Evolutionary conservation across 1,140 invertebrate genomes (phyloP), one percentile per base, ranked within the genome.

Genomic region (Phymorhynchus buccinoides): DNA sequence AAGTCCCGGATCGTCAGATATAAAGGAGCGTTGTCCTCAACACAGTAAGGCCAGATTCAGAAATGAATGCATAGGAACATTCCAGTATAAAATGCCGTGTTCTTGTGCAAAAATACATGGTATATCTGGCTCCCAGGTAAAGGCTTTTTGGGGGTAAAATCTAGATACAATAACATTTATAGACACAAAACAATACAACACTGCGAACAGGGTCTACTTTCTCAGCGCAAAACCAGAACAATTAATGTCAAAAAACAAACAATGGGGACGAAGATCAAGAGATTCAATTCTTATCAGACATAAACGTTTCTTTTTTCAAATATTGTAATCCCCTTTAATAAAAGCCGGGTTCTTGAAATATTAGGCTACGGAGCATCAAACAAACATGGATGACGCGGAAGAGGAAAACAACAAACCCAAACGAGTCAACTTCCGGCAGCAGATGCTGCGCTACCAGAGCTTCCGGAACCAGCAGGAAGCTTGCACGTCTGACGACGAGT

Each of bases 371-470:
- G 14, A 66, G 14, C 44, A 73, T 18, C 73, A 73, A 39, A 37
- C 32, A 14, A 52, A 80, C n/a, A 80, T 44, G 37, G 39, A 22
- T 48, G 30, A 79, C 71, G 16, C 68, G 68, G 37, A 14, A 12
- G 82, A 85, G 75, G 80, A 87, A 80, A 84, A 42, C 37, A 77
- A 85, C 66, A 84, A 83, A 77, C 78, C 86, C 68, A 66, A 87
- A 32, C 62, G 75, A 79, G 83, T 87, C 30, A 87, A 86, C 75
- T 86, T 85, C 48, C 80, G 86, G 0, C 68, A 85, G 39, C 84
- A 87, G 39, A 62, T 87, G 66, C 77, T 87, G 9, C 84, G 84
- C 77, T 87, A 87, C 66, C 84, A 85, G 68, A 88, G 85, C 79
- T 68, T 87, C 12, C 75, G 85, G 75, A 85, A 73, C 52, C 84